These are phyloP conservation scores for Nebria ingens DNA, from an alignment of 1,140 invertebrate species.

Conservation along the genomic window DNA sequence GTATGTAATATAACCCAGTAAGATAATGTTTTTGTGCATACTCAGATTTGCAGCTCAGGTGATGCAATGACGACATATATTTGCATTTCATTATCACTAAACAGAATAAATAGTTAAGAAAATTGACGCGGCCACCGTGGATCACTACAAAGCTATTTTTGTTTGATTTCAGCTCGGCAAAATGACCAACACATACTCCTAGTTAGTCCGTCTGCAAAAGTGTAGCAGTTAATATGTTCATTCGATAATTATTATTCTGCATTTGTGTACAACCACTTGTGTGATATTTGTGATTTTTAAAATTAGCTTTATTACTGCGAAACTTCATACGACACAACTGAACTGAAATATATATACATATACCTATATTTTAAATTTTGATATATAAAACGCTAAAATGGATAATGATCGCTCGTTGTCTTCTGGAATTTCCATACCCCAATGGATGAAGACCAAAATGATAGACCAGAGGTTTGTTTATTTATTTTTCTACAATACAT, in stretches of 20 bases:
- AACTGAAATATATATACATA: too few species aligned
- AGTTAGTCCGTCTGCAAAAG: conserved; percentile 16
- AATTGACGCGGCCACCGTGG: too few species aligned
- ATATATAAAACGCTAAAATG: conserved; percentile 25
- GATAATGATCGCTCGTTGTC: conserved; percentile 39
- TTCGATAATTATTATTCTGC: conserved; percentile 14
- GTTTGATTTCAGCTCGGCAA: conserved; percentile 25
- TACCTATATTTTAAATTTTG: conserved; percentile 12
- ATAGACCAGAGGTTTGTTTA: not conserved
- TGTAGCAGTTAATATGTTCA: too few species aligned
- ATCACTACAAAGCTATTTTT: conserved; percentile 12
- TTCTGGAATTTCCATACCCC: conserved; percentile 42
- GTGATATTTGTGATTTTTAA: conserved; percentile 5
- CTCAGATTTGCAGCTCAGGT: too few species aligned
- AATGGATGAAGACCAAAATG: conserved; percentile 47
- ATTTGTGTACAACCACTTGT: conserved; percentile 12
- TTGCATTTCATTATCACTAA: too few species aligned
- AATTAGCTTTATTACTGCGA: conserved; percentile 12
- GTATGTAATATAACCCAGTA: too few species aligned
- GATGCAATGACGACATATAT: too few species aligned
- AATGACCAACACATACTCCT: conserved; percentile 28
- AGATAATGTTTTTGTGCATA: too few species aligned
- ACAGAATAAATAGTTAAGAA: too few species aligned
- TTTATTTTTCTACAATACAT: too few species aligned
- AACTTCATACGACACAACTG: too few species aligned